Percentiles rank a stretch among this genome's conserved stretches.
Conservation (phyloP, 2,888 invertebrate species). For the Platycnemis pennipes region DNA sequence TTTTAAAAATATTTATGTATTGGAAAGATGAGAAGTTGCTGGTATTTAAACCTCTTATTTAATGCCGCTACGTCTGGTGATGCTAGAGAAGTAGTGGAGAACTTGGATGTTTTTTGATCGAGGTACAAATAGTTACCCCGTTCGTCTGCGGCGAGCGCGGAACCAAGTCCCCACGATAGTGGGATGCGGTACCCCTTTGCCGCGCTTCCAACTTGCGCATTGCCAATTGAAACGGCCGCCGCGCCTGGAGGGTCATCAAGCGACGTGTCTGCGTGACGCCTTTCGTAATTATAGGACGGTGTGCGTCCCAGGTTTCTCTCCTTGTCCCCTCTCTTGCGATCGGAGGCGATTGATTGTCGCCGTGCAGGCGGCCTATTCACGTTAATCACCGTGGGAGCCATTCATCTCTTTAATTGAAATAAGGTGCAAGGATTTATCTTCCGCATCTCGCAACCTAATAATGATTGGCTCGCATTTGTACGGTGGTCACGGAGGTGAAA, state of each 20-base stretch:
- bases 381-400: not conserved
- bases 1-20: too few species aligned
- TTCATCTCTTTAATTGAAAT: not conserved
- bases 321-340: not conserved
- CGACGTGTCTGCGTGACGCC: constrained; percentile 16
- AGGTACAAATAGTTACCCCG: too few species aligned
- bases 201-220: not conserved
- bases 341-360: not conserved
- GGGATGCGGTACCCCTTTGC: not conserved
- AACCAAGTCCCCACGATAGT: not conserved
- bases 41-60: too few species aligned
- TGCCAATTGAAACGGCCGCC: not conserved
- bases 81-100: too few species aligned
- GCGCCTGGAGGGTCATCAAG: not conserved
- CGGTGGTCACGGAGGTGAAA: not conserved
- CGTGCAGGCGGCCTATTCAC: not conserved
- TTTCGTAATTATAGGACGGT: not conserved
- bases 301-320: not conserved
- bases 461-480: not conserved
- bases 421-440: not conserved
- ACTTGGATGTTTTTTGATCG: too few species aligned
- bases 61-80: too few species aligned
- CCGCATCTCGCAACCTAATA: not conserved
- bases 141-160: not conserved
- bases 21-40: too few species aligned